phyloP scores from a whole-genome alignment of 1,140 invertebrate genomes.

The Zaprionus nigranus region DNA sequence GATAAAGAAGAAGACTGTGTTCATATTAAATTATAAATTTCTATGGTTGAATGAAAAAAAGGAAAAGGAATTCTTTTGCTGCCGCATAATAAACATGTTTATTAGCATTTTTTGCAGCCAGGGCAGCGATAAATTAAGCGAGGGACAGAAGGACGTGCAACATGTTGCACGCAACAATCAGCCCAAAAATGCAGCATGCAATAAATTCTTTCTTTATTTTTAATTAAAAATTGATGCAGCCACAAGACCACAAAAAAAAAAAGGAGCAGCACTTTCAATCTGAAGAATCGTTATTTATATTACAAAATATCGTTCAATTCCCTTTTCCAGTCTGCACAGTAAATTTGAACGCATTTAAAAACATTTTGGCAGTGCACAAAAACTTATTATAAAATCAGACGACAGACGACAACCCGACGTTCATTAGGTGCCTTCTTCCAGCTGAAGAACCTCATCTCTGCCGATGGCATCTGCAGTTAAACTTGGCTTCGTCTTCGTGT shows the following conservation, averaged over 20 bases:
- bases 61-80: slow-evolving; percentile 45
- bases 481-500: slow-evolving; percentile 28
- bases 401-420: slow-evolving; percentile 2
- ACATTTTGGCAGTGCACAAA: slow-evolving; percentile 1
- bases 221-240: slow-evolving; percentile 35
- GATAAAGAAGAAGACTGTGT: slow-evolving; percentile 20
- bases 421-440: slow-evolving; percentile 27
- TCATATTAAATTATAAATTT: slow-evolving; percentile 76
- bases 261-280: not conserved
- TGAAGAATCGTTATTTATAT: not conserved
- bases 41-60: slow-evolving; percentile 15
- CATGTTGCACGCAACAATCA: slow-evolving; percentile 78
- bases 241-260: too few relatives aligned
- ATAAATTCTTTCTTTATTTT: slow-evolving; percentile 34
- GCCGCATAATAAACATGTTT: slow-evolving; percentile 82
- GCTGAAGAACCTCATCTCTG: not conserved
- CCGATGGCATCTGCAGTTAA: not conserved
- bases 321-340: too few relatives aligned
- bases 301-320: not conserved
- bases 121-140: slow-evolving; percentile 61
- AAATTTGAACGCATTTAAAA: not conserved
- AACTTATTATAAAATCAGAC: slow-evolving; percentile 24
- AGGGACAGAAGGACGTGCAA: slow-evolving; percentile 56
- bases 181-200: slow-evolving; percentile 54
- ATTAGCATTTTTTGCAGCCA: slow-evolving; percentile 72